Base-by-base conservation (phyloP, 2,888 invertebrate species). In the Elmis aenea region DNA sequence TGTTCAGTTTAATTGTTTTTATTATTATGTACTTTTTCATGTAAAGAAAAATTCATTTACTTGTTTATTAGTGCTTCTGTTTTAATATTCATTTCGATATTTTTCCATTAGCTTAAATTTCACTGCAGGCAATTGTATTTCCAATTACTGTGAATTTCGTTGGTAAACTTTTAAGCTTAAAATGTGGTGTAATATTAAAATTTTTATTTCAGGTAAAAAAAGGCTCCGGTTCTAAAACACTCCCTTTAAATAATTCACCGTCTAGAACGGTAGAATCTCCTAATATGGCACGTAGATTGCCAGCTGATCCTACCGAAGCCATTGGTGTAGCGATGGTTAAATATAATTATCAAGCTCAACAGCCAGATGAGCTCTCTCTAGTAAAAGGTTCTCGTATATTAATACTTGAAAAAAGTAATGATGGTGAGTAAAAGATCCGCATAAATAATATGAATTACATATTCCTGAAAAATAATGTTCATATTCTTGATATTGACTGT, bases 371-470 rank as follows among this genome's bases (percentile, higher is more conserved):
- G 67, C 73, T 99, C 34, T 85, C 92, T 1, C 76, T 99, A 46
- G 84, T 87, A 25, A 99, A 97, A 73, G 96, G 95, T 52, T 93
- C 93, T 36, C 74, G 89, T 55, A 93, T 99, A 52, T 77, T 89
- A 44, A 97, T 99, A 50, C 73, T 97, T 49, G 97, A 99, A 71
- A 97, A 97, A 72, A 95, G 94, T 58, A 94, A 94, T 54, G 99
- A 99, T 70, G 95, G 66, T 66, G 49, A 54, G 48, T 48, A 14
- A 3, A 28, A 26, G 5, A 20, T 21, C 10, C 8, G 12, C 23
- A 18, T 2, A 30, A 9, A 12, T 24, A 11, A 9, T 38, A 9
- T 20, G 8, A 30, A n/a, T n/a, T n/a, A n/a, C n/a, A n/a, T n/a
- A n/a, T n/a, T n/a, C n/a, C n/a, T n/a, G n/a, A n/a, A n/a, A n/a